Base-by-base conservation (phyloP, 2,888 invertebrate species). In the Galeruca laticollis region DNA sequence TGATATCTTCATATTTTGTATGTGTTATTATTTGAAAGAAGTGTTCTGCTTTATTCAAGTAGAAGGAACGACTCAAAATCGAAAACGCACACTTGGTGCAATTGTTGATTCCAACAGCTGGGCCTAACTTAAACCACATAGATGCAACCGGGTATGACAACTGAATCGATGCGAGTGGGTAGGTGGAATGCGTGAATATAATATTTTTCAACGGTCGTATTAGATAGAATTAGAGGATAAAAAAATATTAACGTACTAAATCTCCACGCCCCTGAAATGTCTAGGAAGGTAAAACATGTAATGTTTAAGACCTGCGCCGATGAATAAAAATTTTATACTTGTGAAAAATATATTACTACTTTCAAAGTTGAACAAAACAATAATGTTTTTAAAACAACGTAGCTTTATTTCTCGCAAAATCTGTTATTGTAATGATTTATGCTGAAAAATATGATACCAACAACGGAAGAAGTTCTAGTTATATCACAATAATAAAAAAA, bases 121-220 rank as follows among this genome's bases (percentile, higher is more conserved):
- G 26, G 3, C n/a, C 15, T n/a, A 43, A 43, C 43, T 43, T 43
- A 5, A 15, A 15, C n/a, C 43, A 43, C 5, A n/a, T 15, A 15
- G n/a, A 43, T n/a, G 15, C 43, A 60, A 31, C 33, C 6, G 21
- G 51, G 51, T 61, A 54, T 60, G 68, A 68, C 68, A 60, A 56
- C 21, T 68, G 68, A 68, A 68, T 68, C 61, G 61, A 21, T 4
- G 13, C 11, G 68, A 61, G 68, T 68, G 61, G 68, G 68, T 52
- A 60, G 61, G 54, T 51, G 68, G 61, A 68, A 68, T 68, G 61
- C 40, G 67, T 68, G 68, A 62, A 62, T 62, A 62, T 47, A 56
- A 43, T 33, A 56, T 68, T 61, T 68, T 68, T 68, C 43, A 56
- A 37, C 40, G 15, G 40, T 54, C 31, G 26, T 37, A 67, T 54